A percentile compares a stretch with the other conserved stretches of the same genome.
These are phyloP conservation scores for Ambastaia sidthimunki DNA, from an alignment of 2,797 vertebrate species.

Conservation along the genomic window DNA sequence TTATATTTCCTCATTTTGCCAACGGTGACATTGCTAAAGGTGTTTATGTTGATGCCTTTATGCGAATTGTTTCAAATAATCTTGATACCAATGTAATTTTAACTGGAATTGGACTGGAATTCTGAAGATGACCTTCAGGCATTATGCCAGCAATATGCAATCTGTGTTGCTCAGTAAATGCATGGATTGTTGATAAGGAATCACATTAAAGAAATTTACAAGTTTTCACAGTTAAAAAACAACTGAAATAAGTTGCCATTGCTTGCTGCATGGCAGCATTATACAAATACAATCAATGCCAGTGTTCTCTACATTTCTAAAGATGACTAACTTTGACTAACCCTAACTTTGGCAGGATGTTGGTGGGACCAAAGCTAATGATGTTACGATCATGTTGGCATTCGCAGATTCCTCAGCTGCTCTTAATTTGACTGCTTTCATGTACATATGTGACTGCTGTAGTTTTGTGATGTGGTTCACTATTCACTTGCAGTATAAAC, in stretches of 20 bases:
- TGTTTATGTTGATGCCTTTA: neutral
- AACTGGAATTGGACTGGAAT: constrained; percentile 23
- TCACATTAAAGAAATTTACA: constrained; percentile 65
- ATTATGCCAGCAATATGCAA: neutral
- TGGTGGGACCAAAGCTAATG: constrained; percentile 67
- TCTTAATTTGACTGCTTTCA: constrained; percentile 65
- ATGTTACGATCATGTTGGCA: constrained; percentile 55
- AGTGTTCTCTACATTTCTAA: constrained; percentile 54
- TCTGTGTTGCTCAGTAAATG: constrained; percentile 38
- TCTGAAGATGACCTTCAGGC: constrained; percentile 33
- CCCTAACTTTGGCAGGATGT: constrained; percentile 75
- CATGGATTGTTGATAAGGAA: constrained; percentile 63
- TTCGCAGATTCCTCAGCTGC: constrained; percentile 60
- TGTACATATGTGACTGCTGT: constrained; percentile 73
- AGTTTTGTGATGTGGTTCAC: constrained; percentile 50
- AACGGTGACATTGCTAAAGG: constrained; percentile 56
- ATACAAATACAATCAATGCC: neutral
- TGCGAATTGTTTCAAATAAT: neutral
- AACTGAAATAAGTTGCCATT: constrained; percentile 5
- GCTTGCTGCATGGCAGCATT: neutral
- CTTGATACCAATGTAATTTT: neutral
- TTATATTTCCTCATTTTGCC: constrained; percentile 65
- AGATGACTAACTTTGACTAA: constrained; percentile 75
- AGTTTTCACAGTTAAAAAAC: neutral
- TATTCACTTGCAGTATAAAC: constrained; percentile 72